Evolutionary conservation across 2,888 invertebrate species (phyloP), one percentile per base, ranked within the genome.

Genomic region (Allacma fusca): DNA sequence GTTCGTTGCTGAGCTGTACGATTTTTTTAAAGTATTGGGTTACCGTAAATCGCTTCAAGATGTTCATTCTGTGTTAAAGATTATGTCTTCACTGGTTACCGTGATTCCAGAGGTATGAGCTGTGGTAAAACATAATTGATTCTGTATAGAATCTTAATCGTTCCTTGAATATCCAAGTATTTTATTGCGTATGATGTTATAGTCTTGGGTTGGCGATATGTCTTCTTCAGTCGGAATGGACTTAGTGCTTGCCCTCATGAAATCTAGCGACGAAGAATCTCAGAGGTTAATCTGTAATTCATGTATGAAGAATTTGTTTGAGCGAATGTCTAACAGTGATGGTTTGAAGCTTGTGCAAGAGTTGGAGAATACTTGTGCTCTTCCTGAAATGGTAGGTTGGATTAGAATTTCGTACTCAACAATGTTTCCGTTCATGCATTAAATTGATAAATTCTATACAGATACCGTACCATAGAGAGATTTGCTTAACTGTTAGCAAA

Each of bases 381-480:
- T 29, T 1, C 21, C 57, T 29, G 59, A 76, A 28, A 76, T 76
- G 76, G 76, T 76, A 59, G n/a, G n/a, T n/a, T n/a, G n/a, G n/a
- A n/a, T n/a, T n/a, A n/a, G n/a, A n/a, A n/a, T n/a, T n/a, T 21
- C 9, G 13, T 50, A 50, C 50, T 13, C n/a, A n/a, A n/a, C n/a
- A n/a, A n/a, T n/a, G n/a, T n/a, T n/a, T n/a, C n/a, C n/a, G n/a
- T n/a, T n/a, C n/a, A n/a, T n/a, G n/a, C n/a, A n/a, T n/a, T n/a
- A n/a, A n/a, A n/a, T 50, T 19, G 16, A 19, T 50, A 16, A 50
- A 21, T 67, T 28, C n/a, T 23, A 43, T 16, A 34, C 24, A 76
- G 76, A 24, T 76, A 40, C 71, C 76, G 1, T 76, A 70, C 23
- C 76, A 76, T 43, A 57, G 76, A 19, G 76, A 76, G 26, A 70